Conservation (phyloP, 2,888 invertebrate genomes). For the Tridacna gigas region DNA sequence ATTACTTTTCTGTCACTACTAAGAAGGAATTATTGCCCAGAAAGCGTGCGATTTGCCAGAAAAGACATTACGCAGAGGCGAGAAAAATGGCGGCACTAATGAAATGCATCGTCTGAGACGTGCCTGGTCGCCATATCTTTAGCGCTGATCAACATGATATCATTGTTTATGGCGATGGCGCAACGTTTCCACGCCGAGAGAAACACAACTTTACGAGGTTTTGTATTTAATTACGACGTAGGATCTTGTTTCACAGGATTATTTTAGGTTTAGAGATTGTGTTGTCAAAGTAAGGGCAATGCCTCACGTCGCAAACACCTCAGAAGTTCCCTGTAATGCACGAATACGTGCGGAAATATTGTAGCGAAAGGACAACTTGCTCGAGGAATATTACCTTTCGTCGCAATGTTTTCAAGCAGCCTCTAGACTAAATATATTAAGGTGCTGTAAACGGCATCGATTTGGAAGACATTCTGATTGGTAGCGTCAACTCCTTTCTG, state of each 20-base stretch:
- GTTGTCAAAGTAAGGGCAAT: background rate
- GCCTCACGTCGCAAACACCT: too few species aligned
- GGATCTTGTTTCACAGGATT: background rate
- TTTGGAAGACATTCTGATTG: background rate
- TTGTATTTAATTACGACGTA: slow-evolving; percentile 24
- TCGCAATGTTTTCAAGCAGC: too few species aligned
- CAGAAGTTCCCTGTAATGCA: too few species aligned
- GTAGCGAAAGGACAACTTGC: background rate
- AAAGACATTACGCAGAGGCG: slow-evolving; percentile 32
- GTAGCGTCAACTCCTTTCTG: background rate
- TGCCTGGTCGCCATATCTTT: slow-evolving; percentile 27
- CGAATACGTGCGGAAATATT: background rate
- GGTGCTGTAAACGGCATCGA: background rate
- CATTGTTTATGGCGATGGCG: slow-evolving; percentile 30
- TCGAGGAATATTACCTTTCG: background rate
- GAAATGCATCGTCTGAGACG: slow-evolving; percentile 29
- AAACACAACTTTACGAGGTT: slow-evolving; percentile 17
- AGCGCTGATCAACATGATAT: slow-evolving; percentile 25
- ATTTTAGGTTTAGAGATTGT: slow-evolving; percentile 19
- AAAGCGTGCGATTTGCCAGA: slow-evolving; percentile 25
- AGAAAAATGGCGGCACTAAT: slow-evolving; percentile 28
- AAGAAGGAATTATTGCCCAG: slow-evolving; percentile 28
- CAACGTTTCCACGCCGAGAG: slow-evolving; percentile 22
- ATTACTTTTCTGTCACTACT: slow-evolving; percentile 29
- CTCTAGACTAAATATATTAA: background rate